These are phyloP conservation scores for Troilus luridus DNA, from an alignment of 2,888 invertebrate species.

Conservation along the genomic window DNA sequence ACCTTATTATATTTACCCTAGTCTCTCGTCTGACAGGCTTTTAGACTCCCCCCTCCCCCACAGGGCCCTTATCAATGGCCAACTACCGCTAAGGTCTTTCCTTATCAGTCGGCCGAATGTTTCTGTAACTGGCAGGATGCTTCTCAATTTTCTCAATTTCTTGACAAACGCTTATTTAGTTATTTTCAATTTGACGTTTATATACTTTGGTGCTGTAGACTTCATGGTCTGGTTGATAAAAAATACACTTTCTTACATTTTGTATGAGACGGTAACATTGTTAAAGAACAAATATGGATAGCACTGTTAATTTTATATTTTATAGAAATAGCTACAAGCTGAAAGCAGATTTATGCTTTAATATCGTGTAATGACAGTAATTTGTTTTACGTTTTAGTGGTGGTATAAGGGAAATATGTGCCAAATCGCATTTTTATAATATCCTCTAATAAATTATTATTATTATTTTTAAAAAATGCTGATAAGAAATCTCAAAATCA, in stretches of 20 bases:
- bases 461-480: too few species aligned
- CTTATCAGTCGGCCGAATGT: background rate
- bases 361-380: background rate
- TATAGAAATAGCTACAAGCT: background rate
- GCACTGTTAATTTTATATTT: background rate
- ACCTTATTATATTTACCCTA: conserved; percentile 45
- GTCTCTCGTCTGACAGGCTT: conserved; percentile 30
- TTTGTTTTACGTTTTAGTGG: too few species aligned
- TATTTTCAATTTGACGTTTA: background rate
- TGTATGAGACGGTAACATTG: background rate
- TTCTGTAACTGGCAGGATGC: background rate
- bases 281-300: background rate
- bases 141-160: background rate
- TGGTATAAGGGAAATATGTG: too few species aligned
- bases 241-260: background rate
- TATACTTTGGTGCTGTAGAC: background rate
- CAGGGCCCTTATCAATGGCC: background rate
- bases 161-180: background rate
- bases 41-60: background rate
- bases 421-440: too few species aligned
- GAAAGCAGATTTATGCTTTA: background rate
- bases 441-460: too few species aligned
- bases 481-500: too few species aligned
- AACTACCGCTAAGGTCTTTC: background rate
- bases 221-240: background rate